These are phyloP conservation scores for Actinemys pallida DNA, from an alignment of 2,113 vertebrate genomes.

Conservation along the genomic window DNA sequence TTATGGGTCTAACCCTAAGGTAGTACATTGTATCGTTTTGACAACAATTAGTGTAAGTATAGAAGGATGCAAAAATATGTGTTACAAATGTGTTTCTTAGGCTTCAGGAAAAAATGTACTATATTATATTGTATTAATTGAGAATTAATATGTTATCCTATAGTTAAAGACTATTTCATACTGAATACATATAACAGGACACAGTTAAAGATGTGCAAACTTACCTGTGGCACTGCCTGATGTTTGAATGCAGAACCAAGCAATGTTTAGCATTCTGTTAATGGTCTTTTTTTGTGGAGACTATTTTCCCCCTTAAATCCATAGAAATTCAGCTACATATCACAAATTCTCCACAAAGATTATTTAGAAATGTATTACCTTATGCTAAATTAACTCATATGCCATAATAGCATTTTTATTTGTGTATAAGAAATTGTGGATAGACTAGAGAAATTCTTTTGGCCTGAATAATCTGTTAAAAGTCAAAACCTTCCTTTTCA, in stretches of 20 bases:
- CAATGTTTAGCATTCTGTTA: not conserved
- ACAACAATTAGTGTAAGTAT: not conserved
- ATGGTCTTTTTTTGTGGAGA: not conserved
- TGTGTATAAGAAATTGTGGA: not conserved
- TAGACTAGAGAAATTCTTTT: not conserved
- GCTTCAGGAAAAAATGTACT: not conserved
- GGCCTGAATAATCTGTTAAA: not conserved
- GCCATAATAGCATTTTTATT: not conserved
- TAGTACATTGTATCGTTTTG: not conserved
- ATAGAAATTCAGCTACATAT: not conserved
- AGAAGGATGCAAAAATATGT: not conserved
- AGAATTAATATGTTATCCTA: not conserved
- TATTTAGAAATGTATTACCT: not conserved
- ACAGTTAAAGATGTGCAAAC: not conserved
- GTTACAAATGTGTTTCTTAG: not conserved
- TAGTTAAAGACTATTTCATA: not conserved
- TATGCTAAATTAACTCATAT: not conserved
- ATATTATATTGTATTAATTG: not conserved
- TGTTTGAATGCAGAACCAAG: not conserved
- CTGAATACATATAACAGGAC: not conserved
- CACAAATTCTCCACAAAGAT: not conserved
- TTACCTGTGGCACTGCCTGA: not conserved
- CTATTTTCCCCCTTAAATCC: not conserved
- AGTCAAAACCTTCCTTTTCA: not conserved
- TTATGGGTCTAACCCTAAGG: not conserved